These are phyloP conservation scores for Heterotis niloticus DNA, from an alignment of 2,113 vertebrate genomes.

Conservation along the genomic window DNA sequence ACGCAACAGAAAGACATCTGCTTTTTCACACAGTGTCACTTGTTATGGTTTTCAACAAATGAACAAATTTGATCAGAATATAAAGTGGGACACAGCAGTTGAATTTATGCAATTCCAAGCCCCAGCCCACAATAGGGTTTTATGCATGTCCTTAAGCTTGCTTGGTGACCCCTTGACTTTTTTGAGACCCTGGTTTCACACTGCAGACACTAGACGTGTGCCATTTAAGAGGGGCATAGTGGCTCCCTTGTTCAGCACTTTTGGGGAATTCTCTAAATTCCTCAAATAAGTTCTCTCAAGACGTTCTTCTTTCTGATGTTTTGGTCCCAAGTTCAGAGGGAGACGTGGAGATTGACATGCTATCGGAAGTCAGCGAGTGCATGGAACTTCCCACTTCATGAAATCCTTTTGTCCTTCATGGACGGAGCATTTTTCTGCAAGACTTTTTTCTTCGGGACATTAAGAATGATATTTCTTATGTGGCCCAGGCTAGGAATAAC, in stretches of 20 bases:
- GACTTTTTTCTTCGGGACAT: not conserved
- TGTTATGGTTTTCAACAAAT: no score
- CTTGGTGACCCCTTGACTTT: not conserved
- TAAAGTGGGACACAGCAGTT: no score
- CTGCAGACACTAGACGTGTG: not conserved
- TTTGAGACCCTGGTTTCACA: not conserved
- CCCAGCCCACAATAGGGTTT: not conserved
- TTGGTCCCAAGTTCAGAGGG: not conserved
- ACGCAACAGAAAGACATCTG: no score
- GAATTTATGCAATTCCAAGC: no score
- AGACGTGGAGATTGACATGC: not conserved
- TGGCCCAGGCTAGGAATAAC: not conserved
- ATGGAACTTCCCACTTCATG: not conserved
- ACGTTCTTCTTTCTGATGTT: not conserved
- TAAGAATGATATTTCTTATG: not conserved
- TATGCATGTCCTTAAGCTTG: not conserved
- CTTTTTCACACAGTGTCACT: no score
- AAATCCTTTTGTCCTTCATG: not conserved
- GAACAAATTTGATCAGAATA: not conserved
- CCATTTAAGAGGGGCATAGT: constrained; percentile 7
- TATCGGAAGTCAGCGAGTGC: not conserved
- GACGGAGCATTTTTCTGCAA: not conserved
- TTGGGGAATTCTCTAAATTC: not conserved
- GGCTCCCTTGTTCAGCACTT: not conserved
- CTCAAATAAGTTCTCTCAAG: not conserved